Evolutionary conservation across 2,797 vertebrate genomes (phyloP).

Genomic region (Antrozous pallidus): DNA sequence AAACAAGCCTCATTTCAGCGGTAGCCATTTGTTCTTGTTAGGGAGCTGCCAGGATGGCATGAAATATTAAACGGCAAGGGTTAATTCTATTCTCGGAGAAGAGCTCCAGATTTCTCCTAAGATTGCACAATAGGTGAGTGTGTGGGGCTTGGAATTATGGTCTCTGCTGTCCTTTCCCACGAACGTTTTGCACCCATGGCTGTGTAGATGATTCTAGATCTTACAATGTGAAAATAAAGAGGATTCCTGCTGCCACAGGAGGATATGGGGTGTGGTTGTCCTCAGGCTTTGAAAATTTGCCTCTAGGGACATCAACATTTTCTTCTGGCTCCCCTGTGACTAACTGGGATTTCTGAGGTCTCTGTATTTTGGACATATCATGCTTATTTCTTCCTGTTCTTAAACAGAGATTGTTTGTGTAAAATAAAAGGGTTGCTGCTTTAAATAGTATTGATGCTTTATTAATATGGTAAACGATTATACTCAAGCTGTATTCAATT

Average conservation of each 20-base stretch:
- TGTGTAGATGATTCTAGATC: not conserved
- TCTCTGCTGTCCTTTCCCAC: not conserved
- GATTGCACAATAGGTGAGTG: not conserved
- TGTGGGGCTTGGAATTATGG: conserved; percentile 13
- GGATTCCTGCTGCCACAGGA: not conserved
- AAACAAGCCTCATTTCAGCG: conserved; percentile 37
- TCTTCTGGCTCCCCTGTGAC: not conserved
- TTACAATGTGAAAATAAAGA: not conserved
- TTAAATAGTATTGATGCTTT: conserved; percentile 50
- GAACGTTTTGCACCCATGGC: not conserved
- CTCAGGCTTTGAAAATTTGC: not conserved
- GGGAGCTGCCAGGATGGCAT: conserved; percentile 29
- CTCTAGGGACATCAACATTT: not conserved
- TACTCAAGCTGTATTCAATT: conserved; percentile 24
- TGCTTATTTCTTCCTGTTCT: not conserved
- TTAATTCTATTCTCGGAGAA: conserved; percentile 59
- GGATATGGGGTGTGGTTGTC: not conserved
- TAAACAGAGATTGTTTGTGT: not conserved
- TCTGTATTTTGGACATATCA: not conserved
- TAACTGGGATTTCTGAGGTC: not conserved
- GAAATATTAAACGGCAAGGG: conserved; percentile 69
- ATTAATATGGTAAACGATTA: conserved; percentile 54
- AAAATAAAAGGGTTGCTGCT: conserved; percentile 4
- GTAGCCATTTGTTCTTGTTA: conserved; percentile 54
- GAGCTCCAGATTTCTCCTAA: conserved; percentile 61